Evolutionary conservation across 2,888 invertebrate genomes (phyloP), one percentile per base, ranked within the genome.

Genomic region (Amphipoea oculea): DNA sequence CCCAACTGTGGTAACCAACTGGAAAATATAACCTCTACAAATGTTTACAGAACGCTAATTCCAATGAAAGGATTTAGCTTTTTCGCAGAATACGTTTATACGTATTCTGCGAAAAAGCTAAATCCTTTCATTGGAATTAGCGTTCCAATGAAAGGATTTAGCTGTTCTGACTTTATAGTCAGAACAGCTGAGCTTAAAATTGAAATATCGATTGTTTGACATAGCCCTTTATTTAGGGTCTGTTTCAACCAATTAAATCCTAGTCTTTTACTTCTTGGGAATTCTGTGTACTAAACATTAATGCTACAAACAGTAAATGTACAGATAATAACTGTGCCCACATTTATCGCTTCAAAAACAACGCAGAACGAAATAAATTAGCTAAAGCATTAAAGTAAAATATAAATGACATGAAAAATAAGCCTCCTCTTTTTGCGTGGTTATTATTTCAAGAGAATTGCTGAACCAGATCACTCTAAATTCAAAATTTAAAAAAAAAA

Each of bases 31-130:
- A 62, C 48, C n/a, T 48, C 5, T 20, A 12, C 1, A 9, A 20
- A 42, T 40, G 48, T 76, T 75, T 40, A 76, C 29, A 76, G 20
- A 70, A 70, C 9, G 14, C 36, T 36, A 17, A 9, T 51, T 2
- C 48, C 5, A n/a, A n/a, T 48, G 1, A 60, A 40, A 74, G 1
- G 0, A 74, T n/a, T 0, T 23, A 23, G 23, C 36, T 17, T 36
- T 14, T 17, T 72, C 23, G 36, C 17, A 40, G n/a, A 51, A 29
- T 62, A 62, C 3, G 23, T 20, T n/a, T n/a, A n/a, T n/a, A 20
- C 23, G 3, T 62, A 62, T 29, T 51, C n/a, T 40, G 17, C 36
- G 23, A 72, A 17, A 14, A 36, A 17, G 36, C 23, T 23, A 23
- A 0, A n/a, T 74, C 0, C 1, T 74, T 40, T 60, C 1, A 48